phyloP scores from a whole-genome alignment of 2,888 invertebrate genomes.

The Criorhina ranunculi region DNA sequence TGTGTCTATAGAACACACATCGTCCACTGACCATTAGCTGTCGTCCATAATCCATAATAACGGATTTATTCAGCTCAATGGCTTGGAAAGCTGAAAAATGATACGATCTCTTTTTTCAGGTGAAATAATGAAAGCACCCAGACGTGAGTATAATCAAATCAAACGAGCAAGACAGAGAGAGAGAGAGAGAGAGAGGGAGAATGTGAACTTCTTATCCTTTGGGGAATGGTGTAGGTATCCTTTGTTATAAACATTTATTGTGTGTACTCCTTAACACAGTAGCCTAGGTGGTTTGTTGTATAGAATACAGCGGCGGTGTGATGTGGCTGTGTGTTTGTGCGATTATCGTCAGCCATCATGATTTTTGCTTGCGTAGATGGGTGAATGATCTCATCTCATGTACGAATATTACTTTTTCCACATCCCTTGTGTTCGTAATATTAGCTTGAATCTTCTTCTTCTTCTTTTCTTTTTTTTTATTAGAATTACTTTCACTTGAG shows the following conservation, averaged over 20 bases:
- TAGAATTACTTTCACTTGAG: conserved; percentile 62
- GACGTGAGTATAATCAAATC: conserved; percentile 62
- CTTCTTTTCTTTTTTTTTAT: conserved; percentile 54
- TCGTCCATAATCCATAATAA: conserved; percentile 70
- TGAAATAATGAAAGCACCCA: conserved; percentile 63
- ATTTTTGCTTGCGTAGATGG: conserved; percentile 49
- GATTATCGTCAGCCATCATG: conserved; percentile 46
- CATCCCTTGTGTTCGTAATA: conserved; percentile 13
- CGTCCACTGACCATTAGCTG: conserved; percentile 61
- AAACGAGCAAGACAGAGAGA: conserved; percentile 43
- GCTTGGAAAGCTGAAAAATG: conserved; percentile 74
- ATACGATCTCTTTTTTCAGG: conserved; percentile 67
- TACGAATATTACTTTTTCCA: neutral
- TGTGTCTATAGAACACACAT: conserved; percentile 34
- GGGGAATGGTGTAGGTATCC: conserved; percentile 16
- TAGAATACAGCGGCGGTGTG: neutral
- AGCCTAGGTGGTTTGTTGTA: conserved; percentile 26
- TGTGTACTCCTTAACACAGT: conserved; percentile 4
- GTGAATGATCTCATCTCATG: conserved; percentile 43
- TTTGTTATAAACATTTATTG: conserved; percentile 57
- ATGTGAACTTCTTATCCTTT: conserved; percentile 46
- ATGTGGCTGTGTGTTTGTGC: conserved; percentile 5
- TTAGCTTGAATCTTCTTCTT: conserved; percentile 13
- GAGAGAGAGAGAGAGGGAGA: too few species aligned
- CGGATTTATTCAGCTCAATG: conserved; percentile 68